Evolutionary conservation across 2,113 vertebrate genomes (phyloP).

Genomic region (Ursus arctos): DNA sequence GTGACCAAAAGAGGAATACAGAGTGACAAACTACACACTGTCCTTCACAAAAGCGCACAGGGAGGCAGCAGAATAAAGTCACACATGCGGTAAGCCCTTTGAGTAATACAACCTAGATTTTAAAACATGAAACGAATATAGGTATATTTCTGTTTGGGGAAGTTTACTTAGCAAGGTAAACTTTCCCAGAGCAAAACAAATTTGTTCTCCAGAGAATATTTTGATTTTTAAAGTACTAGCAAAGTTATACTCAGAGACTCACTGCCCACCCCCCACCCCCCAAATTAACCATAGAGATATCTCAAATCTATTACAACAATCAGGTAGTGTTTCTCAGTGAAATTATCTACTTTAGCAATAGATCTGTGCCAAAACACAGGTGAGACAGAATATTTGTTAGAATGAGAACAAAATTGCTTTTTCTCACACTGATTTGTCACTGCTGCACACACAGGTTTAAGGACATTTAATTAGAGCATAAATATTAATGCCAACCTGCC

Average conservation of each 20-base stretch:
- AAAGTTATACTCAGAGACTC: not conserved
- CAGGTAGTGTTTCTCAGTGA: conserved; percentile 28
- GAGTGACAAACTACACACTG: not conserved
- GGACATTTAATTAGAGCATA: conserved; percentile 52
- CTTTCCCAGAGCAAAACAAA: conserved; percentile 12
- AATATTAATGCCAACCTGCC: not conserved
- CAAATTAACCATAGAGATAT: not conserved
- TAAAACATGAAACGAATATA: conserved; percentile 14
- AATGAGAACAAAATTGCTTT: not conserved
- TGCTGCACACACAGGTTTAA: not conserved
- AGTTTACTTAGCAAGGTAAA: conserved; percentile 19
- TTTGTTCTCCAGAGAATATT: conserved; percentile 33
- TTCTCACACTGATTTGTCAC: not conserved
- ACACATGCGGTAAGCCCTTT: conserved; percentile 16
- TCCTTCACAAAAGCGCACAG: not conserved
- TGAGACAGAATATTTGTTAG: not conserved
- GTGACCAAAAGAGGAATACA: not conserved
- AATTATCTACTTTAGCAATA: conserved; percentile 9
- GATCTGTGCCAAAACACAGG: not conserved
- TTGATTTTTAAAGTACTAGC: conserved; percentile 49
- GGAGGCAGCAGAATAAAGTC: not conserved
- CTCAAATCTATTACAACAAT: not conserved
- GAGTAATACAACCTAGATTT: not conserved
- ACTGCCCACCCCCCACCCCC: not conserved
- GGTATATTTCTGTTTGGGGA: conserved; percentile 29